Percentiles rank a stretch among this genome's conserved stretches.
phyloP scores from a whole-genome alignment of 2,113 vertebrate species.

The Pomatostomus ruficeps region DNA sequence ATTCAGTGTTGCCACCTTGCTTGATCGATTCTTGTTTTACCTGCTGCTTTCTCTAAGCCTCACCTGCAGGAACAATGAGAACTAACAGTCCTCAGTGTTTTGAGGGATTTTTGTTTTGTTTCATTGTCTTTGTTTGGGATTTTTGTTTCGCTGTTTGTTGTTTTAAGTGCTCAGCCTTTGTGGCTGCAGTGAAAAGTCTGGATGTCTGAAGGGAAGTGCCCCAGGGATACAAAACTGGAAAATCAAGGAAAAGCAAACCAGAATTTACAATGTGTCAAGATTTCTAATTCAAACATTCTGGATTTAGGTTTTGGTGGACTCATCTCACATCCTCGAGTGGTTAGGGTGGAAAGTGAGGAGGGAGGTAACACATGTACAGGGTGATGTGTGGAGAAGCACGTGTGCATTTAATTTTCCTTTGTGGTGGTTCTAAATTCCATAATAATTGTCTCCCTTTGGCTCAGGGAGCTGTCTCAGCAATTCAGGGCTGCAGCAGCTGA shows the following conservation, averaged over 20 bases:
- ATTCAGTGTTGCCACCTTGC: not conserved
- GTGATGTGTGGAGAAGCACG: not conserved
- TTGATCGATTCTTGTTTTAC: not conserved
- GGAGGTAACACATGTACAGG: not conserved
- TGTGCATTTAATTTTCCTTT: not conserved
- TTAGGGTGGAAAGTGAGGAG: not conserved
- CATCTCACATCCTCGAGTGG: not conserved
- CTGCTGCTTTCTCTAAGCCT: not conserved
- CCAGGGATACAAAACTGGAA: not conserved
- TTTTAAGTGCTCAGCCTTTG: not conserved
- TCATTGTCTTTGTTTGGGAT: not conserved
- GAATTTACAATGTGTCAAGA: not conserved
- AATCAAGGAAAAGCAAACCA: not conserved
- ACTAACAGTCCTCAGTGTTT: not conserved
- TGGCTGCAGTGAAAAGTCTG: not conserved
- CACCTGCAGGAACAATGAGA: not conserved
- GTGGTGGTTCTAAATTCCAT: not conserved
- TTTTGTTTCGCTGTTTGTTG: not conserved
- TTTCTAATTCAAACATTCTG: not conserved
- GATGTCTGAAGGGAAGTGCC: not conserved
- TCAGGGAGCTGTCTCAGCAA: constrained; percentile 43
- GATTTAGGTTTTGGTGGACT: not conserved
- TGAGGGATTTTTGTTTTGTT: not conserved
- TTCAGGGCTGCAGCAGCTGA: constrained; percentile 42
- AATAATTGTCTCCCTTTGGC: not conserved